A percentile compares a stretch with the other conserved stretches of the same genome.
Evolutionary conservation across 2,888 invertebrate genomes (phyloP).

Genomic region (Pyrgus malvae): DNA sequence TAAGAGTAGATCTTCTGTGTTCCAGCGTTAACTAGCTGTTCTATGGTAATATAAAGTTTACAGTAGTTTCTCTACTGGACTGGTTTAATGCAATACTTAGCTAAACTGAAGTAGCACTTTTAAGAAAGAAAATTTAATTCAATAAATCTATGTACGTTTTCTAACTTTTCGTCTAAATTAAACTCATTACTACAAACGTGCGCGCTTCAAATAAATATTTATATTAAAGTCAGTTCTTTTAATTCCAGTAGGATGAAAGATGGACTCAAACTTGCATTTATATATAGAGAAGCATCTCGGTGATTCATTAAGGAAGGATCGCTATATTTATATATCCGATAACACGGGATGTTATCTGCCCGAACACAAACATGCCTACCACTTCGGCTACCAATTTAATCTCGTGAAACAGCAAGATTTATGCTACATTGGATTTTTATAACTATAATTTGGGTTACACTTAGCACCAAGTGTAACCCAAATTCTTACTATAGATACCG

Average conservation of each 20-base stretch:
- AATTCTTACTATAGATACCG: slow-evolving; percentile 5
- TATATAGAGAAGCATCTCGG: slow-evolving; percentile 10
- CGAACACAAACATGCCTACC: slow-evolving; percentile 22
- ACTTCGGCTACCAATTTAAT: slow-evolving; percentile 23
- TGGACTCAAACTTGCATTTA: background rate
- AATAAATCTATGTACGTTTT: too few relatives aligned
- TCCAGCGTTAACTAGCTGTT: too few relatives aligned
- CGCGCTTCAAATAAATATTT: background rate
- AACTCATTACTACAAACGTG: background rate
- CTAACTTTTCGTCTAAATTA: too few relatives aligned
- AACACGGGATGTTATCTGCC: slow-evolving; percentile 24
- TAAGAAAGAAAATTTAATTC: too few relatives aligned
- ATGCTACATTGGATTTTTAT: slow-evolving; percentile 15
- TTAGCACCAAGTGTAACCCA: slow-evolving; percentile 8
- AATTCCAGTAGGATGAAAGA: background rate
- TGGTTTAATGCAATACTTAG: too few relatives aligned
- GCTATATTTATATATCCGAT: slow-evolving; percentile 26
- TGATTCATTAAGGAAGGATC: slow-evolving; percentile 24
- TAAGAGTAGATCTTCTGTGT: too few relatives aligned
- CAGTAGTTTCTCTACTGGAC: too few relatives aligned
- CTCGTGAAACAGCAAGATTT: slow-evolving; percentile 25
- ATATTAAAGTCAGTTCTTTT: background rate
- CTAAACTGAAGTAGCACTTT: too few relatives aligned
- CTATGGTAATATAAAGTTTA: too few relatives aligned
- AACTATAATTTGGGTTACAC: too few relatives aligned